These are phyloP conservation scores for Penaeus indicus DNA, from an alignment of 1,140 invertebrate genomes.

Conservation along the genomic window DNA sequence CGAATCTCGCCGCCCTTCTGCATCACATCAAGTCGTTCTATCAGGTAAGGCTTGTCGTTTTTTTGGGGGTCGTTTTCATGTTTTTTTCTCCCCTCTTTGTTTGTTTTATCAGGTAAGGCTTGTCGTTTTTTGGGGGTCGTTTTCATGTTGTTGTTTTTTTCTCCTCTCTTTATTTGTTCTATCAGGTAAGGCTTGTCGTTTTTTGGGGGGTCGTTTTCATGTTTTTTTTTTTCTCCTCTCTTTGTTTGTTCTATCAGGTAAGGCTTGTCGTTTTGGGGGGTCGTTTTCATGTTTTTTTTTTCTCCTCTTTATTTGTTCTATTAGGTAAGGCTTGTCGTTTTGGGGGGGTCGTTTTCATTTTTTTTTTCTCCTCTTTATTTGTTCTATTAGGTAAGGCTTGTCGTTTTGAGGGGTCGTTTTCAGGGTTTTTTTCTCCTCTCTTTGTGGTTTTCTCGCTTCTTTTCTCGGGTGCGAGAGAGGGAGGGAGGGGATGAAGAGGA, in stretches of 20 bases:
- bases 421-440: too few relatives aligned
- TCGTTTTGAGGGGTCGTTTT: too few relatives aligned
- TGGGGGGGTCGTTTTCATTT: too few relatives aligned
- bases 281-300: too few relatives aligned
- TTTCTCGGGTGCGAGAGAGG: too few relatives aligned
- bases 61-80: background rate
- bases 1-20: slow-evolving; percentile 51
- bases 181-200: slow-evolving; percentile 33
- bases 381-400: too few relatives aligned
- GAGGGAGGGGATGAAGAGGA: too few relatives aligned
- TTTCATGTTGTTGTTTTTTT: background rate
- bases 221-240: background rate
- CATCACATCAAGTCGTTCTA: slow-evolving; percentile 62
- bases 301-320: too few relatives aligned
- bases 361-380: too few relatives aligned
- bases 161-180: slow-evolving; percentile 25
- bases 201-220: background rate
- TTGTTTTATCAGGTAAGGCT: background rate
- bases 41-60: slow-evolving; percentile 27
- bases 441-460: too few relatives aligned
- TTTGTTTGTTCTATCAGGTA: background rate
- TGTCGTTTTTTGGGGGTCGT: background rate
- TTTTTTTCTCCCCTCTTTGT: background rate
- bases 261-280: too few relatives aligned
- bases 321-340: too few relatives aligned